phyloP scores from a whole-genome alignment of 2,113 vertebrate species.

The Ranitomeya variabilis region DNA sequence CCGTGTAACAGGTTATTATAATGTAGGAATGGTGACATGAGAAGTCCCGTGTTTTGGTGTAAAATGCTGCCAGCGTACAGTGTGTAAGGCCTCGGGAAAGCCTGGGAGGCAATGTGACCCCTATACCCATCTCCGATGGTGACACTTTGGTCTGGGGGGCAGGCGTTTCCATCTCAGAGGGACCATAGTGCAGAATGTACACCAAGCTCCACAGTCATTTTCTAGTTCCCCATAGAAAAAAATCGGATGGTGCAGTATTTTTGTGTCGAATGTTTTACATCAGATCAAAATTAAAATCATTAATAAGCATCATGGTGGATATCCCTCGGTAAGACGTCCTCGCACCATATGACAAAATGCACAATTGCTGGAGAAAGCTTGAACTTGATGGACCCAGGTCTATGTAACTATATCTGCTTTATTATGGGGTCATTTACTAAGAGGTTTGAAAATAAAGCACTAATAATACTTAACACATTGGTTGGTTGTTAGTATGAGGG shows the following conservation, averaged over 20 bases:
- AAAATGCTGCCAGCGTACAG: background rate
- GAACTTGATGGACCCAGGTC: no score
- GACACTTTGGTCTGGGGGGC: conserved; percentile 20
- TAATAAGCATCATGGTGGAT: no score
- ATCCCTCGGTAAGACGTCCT: no score
- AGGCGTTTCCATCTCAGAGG: background rate
- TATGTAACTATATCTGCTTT: no score
- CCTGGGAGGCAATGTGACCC: background rate
- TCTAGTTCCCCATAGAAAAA: background rate
- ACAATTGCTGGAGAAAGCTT: no score
- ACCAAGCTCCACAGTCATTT: background rate
- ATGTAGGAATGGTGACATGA: background rate
- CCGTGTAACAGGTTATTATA: conserved; percentile 19
- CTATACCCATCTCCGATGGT: conserved; percentile 6
- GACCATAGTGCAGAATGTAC: background rate
- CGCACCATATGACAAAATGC: no score
- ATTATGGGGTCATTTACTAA: no score
- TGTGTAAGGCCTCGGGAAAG: background rate
- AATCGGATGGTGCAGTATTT: background rate
- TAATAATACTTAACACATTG: no score
- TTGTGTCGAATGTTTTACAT: background rate
- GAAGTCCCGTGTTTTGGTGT: background rate
- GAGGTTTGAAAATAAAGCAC: no score
- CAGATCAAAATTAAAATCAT: background rate
- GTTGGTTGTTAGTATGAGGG: no score